A percentile compares a stretch with the other conserved stretches of the same genome.
Evolutionary conservation across 1,140 invertebrate genomes (phyloP).

Genomic region (Drosophila willistoni): DNA sequence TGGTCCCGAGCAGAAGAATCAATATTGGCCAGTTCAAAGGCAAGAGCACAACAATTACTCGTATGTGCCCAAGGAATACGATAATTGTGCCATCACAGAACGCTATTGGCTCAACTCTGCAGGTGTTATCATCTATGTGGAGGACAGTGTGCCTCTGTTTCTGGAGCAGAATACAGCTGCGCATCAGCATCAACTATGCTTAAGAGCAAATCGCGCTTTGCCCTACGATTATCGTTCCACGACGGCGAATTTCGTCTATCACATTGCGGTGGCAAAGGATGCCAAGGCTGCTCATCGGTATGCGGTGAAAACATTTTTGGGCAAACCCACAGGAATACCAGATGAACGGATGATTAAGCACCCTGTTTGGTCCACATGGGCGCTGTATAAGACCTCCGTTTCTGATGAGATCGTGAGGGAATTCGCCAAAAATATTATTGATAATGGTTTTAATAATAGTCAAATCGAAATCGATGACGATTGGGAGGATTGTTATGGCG

Average conservation of each 20-base stretch:
- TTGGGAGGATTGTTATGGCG: slow-evolving; percentile 96
- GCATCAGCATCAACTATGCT: slow-evolving; percentile 85
- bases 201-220: slow-evolving; percentile 85
- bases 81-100: slow-evolving; percentile 88
- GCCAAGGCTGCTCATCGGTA: slow-evolving; percentile 86
- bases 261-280: slow-evolving; percentile 85
- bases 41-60: slow-evolving; percentile 85
- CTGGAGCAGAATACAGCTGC: slow-evolving; percentile 87
- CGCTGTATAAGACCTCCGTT: slow-evolving; percentile 86
- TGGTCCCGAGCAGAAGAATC: slow-evolving; percentile 85
- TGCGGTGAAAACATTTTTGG: slow-evolving; percentile 85
- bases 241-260: slow-evolving; percentile 85
- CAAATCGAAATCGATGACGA: slow-evolving; percentile 96
- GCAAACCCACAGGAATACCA: slow-evolving; percentile 87
- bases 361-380: slow-evolving; percentile 97
- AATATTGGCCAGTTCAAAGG: slow-evolving; percentile 88
- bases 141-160: slow-evolving; percentile 87
- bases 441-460: slow-evolving; percentile 89
- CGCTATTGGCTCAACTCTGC: slow-evolving; percentile 91
- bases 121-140: slow-evolving; percentile 87
- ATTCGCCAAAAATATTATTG: slow-evolving; percentile 89
- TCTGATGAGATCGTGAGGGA: slow-evolving; percentile 87
- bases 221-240: slow-evolving; percentile 84
- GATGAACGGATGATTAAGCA: slow-evolving; percentile 89
- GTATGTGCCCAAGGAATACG: slow-evolving; percentile 86